Evolutionary conservation across 2,113 vertebrate genomes (phyloP).

Genomic region (Bagarius yarrelli): DNA sequence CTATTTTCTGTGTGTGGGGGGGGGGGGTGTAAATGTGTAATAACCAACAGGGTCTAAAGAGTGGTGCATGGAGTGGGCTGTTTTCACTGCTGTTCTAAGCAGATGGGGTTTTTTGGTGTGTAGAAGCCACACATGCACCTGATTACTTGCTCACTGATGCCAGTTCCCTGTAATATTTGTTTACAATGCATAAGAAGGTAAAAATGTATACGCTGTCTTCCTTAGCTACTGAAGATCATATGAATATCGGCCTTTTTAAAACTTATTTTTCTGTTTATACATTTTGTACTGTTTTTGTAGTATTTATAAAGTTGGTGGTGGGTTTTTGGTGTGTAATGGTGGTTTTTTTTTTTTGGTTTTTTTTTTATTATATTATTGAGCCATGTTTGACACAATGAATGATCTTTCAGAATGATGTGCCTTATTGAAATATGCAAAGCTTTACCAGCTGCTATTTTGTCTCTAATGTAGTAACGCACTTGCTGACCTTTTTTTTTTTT

Average conservation of each 20-base stretch:
- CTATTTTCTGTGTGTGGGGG: background rate
- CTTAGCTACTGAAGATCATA: conserved; percentile 25
- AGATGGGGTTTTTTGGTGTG: conserved; percentile 58
- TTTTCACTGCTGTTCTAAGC: conserved; percentile 74
- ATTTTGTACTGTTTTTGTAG: conserved; percentile 30
- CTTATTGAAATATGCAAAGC: conserved; percentile 37
- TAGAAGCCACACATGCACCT: conserved; percentile 36
- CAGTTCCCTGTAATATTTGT: conserved; percentile 25
- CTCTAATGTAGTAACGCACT: conserved; percentile 18
- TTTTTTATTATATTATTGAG: background rate
- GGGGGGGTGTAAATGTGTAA: conserved; percentile 16
- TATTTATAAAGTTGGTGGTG: conserved; percentile 37
- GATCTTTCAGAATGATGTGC: conserved; percentile 48
- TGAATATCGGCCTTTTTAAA: conserved; percentile 30
- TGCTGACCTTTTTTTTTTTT: background rate
- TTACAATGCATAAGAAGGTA: conserved; percentile 24
- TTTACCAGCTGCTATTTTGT: conserved; percentile 30
- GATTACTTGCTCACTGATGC: conserved; percentile 28
- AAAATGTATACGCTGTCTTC: conserved; percentile 15
- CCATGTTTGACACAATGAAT: conserved; percentile 13
- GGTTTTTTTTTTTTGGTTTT: conserved; percentile 12
- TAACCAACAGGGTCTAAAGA: conserved; percentile 21
- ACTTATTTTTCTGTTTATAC: conserved; percentile 13
- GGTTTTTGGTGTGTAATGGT: conserved; percentile 29
- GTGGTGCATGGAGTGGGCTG: conserved; percentile 44